Conservation (phyloP, 2,113 vertebrate genomes). For the Lepus timidus region DNA sequence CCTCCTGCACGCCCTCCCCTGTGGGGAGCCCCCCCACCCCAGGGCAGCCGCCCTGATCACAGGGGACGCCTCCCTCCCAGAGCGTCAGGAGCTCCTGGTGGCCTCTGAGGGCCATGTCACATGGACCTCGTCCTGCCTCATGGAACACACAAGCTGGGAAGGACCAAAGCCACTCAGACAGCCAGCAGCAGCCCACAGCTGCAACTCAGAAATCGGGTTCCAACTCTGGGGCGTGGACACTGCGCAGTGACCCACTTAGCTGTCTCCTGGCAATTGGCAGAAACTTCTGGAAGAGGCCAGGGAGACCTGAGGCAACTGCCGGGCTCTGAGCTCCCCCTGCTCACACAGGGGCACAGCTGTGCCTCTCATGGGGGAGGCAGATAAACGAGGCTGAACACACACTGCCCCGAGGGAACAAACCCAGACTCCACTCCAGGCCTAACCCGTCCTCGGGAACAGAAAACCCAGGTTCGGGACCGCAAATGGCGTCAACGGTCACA, state of each 20-base stretch:
- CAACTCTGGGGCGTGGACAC: no score
- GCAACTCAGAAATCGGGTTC: background rate
- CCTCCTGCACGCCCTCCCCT: background rate
- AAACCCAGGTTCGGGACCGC: background rate
- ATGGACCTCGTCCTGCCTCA: background rate
- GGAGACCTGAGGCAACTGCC: slow-evolving; percentile 92
- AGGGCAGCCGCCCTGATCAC: background rate
- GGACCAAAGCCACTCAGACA: background rate
- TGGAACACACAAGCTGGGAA: background rate
- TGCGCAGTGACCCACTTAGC: slow-evolving; percentile 89
- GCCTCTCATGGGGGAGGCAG: background rate
- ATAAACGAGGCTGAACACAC: background rate
- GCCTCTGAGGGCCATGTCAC: background rate
- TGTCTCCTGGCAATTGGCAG: slow-evolving; percentile 90
- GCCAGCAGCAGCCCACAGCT: background rate
- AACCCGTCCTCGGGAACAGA: background rate
- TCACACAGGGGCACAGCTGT: background rate
- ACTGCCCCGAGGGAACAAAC: background rate
- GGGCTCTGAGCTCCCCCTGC: background rate
- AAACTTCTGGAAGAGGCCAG: slow-evolving; percentile 91
- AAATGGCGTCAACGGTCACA: background rate
- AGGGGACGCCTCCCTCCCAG: no score
- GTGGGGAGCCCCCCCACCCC: background rate
- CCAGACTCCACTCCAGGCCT: background rate
- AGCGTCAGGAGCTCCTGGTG: background rate